Conservation (phyloP, 2,113 vertebrate species). For the Sylvicapra grimmia region DNA sequence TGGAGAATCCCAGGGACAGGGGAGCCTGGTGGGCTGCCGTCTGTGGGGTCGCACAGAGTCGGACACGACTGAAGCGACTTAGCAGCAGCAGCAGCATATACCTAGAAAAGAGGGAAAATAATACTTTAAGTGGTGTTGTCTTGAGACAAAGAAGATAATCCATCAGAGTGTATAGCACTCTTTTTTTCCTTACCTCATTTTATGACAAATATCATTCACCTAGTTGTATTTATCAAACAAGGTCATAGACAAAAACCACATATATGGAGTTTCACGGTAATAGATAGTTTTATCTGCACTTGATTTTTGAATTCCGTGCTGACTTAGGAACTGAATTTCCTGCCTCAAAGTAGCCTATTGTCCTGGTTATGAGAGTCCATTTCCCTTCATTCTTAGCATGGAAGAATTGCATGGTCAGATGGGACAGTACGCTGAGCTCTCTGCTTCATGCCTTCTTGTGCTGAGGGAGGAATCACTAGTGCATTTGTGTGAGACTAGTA, state of each 20-base stretch:
- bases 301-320: neutral
- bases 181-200: neutral
- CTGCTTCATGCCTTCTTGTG: neutral
- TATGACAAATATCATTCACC: neutral
- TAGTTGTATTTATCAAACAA: neutral
- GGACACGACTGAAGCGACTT: too few relatives aligned
- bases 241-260: neutral
- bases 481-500: neutral
- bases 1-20: too few relatives aligned
- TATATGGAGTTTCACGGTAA: neutral
- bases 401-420: neutral
- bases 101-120: neutral
- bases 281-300: neutral
- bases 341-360: neutral
- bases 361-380: neutral
- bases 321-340: constrained; percentile 25
- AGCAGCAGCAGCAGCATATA: too few relatives aligned
- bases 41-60: too few relatives aligned
- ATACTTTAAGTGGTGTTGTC: neutral
- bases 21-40: too few relatives aligned
- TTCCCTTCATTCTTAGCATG: neutral
- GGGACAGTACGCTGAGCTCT: neutral
- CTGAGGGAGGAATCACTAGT: neutral
- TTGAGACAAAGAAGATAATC: neutral
- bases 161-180: neutral